phyloP scores from a whole-genome alignment of 2,797 vertebrate species.

The Hafferia zeledoni region DNA sequence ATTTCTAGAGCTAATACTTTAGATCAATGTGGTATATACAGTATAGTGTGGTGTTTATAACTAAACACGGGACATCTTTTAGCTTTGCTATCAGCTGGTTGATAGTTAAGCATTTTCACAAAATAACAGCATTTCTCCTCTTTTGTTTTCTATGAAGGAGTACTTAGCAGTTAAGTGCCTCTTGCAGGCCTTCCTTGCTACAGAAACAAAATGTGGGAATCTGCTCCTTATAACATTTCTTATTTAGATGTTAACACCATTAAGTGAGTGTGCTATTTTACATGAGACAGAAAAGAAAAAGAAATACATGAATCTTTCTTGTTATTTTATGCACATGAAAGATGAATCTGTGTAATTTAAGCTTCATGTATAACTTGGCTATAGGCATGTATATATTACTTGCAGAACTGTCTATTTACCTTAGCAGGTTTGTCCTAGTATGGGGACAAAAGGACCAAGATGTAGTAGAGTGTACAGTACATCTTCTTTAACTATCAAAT shows the following conservation, averaged over 20 bases:
- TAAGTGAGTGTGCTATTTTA: background rate
- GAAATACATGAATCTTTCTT: background rate
- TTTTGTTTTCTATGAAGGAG: background rate
- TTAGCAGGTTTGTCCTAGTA: background rate
- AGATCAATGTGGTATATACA: background rate
- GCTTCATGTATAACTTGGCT: background rate
- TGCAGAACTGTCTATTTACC: background rate
- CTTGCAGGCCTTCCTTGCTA: background rate
- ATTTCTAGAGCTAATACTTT: background rate
- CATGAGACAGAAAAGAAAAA: background rate
- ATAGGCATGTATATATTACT: background rate
- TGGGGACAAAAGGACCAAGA: background rate
- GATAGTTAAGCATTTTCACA: background rate
- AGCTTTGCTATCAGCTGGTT: background rate
- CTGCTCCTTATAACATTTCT: background rate
- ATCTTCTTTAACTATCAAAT: background rate
- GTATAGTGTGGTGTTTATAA: background rate
- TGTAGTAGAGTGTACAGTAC: background rate
- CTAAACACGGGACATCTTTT: background rate
- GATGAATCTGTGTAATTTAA: background rate
- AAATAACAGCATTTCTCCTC: background rate
- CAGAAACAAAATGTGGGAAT: background rate
- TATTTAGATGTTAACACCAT: rapidly evolving
- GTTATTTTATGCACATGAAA: background rate
- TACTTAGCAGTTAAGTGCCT: background rate